Conservation (phyloP, 2,888 invertebrate genomes). For the Formica aserva region DNA sequence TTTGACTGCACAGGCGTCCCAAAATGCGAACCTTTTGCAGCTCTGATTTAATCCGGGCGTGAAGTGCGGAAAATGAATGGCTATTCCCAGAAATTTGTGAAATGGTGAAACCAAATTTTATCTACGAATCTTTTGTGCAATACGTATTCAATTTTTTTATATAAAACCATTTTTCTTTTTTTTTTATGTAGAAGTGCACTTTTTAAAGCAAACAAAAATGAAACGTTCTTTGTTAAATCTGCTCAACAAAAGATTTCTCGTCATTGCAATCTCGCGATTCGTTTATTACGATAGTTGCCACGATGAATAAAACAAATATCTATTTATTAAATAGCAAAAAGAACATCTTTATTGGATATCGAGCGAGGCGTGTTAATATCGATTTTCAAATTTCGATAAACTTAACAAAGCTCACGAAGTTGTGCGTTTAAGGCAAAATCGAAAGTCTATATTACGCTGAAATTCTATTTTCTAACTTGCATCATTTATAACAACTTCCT, state of each 20-base stretch:
- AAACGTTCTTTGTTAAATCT: not conserved
- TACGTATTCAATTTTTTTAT: not conserved
- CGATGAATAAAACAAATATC: constrained; percentile 44
- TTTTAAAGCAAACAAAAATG: not conserved
- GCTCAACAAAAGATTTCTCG: not conserved
- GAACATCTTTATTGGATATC: constrained; percentile 61
- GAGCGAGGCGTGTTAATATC: constrained; percentile 45
- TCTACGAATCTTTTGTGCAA: not conserved
- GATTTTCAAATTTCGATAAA: constrained; percentile 28
- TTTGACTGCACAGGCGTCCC: constrained; percentile 26
- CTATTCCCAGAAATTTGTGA: not conserved
- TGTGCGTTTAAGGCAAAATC: not conserved
- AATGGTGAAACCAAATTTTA: constrained; percentile 1
- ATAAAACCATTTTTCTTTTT: not conserved
- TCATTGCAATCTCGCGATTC: constrained; percentile 1
- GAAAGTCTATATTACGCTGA: not conserved
- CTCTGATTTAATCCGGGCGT: constrained; percentile 23
- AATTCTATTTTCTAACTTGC: not conserved
- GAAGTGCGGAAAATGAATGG: constrained; percentile 35
- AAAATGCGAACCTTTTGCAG: constrained; percentile 21
- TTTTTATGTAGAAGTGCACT: not conserved
- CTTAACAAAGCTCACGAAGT: constrained; percentile 16
- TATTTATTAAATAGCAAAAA: constrained; percentile 61
- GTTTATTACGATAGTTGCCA: not conserved
- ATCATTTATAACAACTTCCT: not conserved